phyloP scores from a whole-genome alignment of 2,797 vertebrate genomes.

The Chaunax sp. region DNA sequence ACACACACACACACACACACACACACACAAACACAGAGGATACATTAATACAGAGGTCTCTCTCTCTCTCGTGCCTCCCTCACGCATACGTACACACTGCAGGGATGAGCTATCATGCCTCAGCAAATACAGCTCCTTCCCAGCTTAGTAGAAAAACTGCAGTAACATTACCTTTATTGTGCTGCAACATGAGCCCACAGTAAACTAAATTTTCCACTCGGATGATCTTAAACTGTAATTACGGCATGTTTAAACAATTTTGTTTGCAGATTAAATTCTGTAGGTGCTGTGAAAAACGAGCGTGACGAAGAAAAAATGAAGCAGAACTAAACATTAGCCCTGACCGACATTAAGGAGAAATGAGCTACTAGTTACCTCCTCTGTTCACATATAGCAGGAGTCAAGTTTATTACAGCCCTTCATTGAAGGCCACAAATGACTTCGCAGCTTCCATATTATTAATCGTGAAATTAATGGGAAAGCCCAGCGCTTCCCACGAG shows the following conservation, averaged over 20 bases:
- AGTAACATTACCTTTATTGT: conserved; percentile 24
- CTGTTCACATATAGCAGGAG: conserved; percentile 1
- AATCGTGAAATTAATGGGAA: conserved; percentile 4
- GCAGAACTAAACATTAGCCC: conserved; percentile 2
- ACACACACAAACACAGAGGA: no score
- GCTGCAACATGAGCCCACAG: conserved; percentile 1
- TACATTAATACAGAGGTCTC: no score
- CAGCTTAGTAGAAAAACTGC: conserved; percentile 35
- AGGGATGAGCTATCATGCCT: conserved; percentile 50
- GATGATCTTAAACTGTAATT: not conserved
- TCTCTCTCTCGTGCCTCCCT: not conserved
- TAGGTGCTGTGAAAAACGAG: not conserved
- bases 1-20: conserved; percentile 23
- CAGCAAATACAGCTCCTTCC: conserved; percentile 50
- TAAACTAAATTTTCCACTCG: not conserved
- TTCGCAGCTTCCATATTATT: conserved; percentile 5
- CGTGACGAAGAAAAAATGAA: not conserved
- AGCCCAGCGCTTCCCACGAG: not conserved
- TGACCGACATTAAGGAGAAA: conserved; percentile 17
- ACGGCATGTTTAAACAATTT: no score
- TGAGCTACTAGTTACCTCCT: not conserved
- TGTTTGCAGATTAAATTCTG: no score
- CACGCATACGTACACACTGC: conserved; percentile 30
- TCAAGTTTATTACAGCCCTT: conserved; percentile 16
- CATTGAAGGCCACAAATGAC: conserved; percentile 4